Percentiles rank a stretch among this genome's conserved stretches.
phyloP scores from a whole-genome alignment of 2,797 vertebrate species.

The Perodicticus potto region DNA sequence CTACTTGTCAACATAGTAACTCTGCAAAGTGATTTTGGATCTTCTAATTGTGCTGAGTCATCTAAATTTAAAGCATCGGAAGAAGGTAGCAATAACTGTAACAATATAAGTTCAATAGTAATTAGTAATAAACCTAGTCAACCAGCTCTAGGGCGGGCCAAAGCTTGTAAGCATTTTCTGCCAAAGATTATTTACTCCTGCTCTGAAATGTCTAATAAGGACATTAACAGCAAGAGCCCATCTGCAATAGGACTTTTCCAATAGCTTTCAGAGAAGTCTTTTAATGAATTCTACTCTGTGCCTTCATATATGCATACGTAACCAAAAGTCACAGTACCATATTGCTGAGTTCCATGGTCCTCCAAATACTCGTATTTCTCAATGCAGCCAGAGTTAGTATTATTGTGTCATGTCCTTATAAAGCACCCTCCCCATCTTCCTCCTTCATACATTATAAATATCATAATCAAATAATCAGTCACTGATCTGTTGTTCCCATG shows the following conservation, averaged over 20 bases:
- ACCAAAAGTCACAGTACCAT: background rate
- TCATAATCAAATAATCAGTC: background rate
- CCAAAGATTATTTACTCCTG: background rate
- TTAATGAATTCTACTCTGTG: background rate
- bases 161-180: slow-evolving; percentile 4
- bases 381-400: background rate
- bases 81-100: background rate
- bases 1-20: background rate
- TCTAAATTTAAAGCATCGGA: background rate
- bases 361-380: background rate
- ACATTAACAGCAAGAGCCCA: background rate
- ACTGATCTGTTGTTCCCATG: background rate
- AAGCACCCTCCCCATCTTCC: background rate
- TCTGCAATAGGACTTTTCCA: background rate
- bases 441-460: background rate
- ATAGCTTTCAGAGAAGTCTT: background rate
- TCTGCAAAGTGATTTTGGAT: background rate
- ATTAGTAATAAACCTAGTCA: background rate
- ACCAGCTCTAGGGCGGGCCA: background rate
- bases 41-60: background rate
- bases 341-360: background rate
- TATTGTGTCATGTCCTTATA: background rate
- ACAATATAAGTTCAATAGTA: background rate
- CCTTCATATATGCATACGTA: background rate
- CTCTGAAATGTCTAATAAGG: background rate